Evolutionary conservation across 1,140 invertebrate genomes (phyloP), one percentile per base, ranked within the genome.

Genomic region (Drosophila dunni): DNA sequence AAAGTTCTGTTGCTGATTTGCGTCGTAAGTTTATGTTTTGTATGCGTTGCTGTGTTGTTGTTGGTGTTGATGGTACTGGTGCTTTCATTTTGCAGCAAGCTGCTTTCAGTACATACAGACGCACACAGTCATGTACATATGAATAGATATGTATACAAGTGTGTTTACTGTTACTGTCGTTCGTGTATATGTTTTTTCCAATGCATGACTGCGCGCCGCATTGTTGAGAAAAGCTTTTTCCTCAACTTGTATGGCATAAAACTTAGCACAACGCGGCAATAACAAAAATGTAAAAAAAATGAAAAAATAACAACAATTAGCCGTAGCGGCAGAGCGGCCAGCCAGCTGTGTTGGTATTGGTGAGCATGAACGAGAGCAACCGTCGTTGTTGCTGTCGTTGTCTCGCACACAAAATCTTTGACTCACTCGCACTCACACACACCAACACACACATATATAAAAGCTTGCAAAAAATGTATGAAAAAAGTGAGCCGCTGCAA

Each of bases 61-160:
- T 50, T 83, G 79, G 46, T 78, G 58, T 10, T 76, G 62, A 44
- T 65, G 70, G 65, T 84, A 60, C 76, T 84, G 75, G 45, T 83
- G 80, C 80, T 84, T 84, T 80, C 73, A 73, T 83, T 79, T 83
- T 84, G 76, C 76, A 83, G 79, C 76, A 79, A 83, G 62, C 79
- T 81, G 64, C 46, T 66, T 20, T 42, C 48, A 50, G 38, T 64
- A 63, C 56, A 62, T 70, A 57, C 70, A 61, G n/a, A 64, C 40
- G 10, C 50, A 54, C 42, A 46, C 20, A 34, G 4, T 24, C 13
- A 44, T 33, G 3, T 33, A 54, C 8, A 51, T 11, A 10, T 20
- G 50, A 3, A 13, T 51, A 15, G 38, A 11, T 51, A 38, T 54
- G 17, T 54, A 36, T 45, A 53, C 62, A 42, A 64, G 75, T 67